phyloP scores from a whole-genome alignment of 1,140 invertebrate genomes.

The Eriocheir sinensis region DNA sequence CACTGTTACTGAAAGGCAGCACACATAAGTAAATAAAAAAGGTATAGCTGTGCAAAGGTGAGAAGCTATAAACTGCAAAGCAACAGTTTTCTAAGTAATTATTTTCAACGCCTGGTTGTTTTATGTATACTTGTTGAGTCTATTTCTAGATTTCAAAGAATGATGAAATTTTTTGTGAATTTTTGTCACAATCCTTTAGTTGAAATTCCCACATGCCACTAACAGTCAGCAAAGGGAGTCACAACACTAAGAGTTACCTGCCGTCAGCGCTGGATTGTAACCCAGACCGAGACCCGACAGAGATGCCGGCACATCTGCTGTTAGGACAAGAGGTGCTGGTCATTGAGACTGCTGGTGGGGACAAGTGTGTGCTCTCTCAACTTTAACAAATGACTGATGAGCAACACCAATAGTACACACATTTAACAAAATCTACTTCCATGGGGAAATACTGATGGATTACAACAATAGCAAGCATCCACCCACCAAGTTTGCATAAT shows the following conservation, averaged over 20 bases:
- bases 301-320: constrained; percentile 75
- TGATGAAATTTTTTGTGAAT: not conserved
- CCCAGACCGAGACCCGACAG: constrained; percentile 74
- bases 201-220: constrained; percentile 30
- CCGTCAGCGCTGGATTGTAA: constrained; percentile 75
- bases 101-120: not conserved
- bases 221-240: constrained; percentile 36
- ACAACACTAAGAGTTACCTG: constrained; percentile 66
- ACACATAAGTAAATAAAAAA: not conserved
- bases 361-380: not conserved
- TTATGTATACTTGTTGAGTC: not conserved
- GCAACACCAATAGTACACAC: not conserved
- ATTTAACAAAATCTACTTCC: not conserved
- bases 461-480: not conserved
- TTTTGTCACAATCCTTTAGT: not conserved
- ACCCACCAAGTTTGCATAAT: constrained; percentile 2
- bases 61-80: not conserved
- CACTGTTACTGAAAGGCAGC: not conserved
- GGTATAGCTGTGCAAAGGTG: not conserved
- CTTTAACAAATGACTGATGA: not conserved
- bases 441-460: not conserved
- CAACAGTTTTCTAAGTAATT: too few relatives aligned
- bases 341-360: not conserved
- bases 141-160: not conserved
- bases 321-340: constrained; percentile 50